Conservation (phyloP, 2,888 invertebrate genomes). For the Piscicola geometra region DNA sequence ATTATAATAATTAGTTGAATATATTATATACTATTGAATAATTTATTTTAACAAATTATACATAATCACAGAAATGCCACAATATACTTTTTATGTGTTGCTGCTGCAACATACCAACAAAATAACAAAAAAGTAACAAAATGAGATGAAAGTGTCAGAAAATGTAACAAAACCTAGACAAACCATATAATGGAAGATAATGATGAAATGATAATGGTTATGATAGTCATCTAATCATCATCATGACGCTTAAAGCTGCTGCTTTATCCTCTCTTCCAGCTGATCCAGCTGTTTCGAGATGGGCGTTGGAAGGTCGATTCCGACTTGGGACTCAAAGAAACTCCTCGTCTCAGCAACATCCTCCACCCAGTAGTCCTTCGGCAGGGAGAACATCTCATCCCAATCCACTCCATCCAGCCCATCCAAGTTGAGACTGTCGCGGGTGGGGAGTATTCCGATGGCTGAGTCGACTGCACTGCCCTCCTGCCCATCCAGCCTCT, state of each 20-base stretch:
- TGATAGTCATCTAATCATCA: background rate
- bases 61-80: too few relatives aligned
- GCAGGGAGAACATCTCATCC: constrained; percentile 74
- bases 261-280: constrained; percentile 38
- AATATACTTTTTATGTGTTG: too few relatives aligned
- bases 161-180: too few relatives aligned
- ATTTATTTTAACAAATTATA: too few relatives aligned
- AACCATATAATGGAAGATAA: too few relatives aligned
- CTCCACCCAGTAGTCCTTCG: constrained; percentile 81
- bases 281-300: constrained; percentile 66
- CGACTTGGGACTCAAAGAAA: constrained; percentile 85
- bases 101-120: too few relatives aligned
- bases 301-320: constrained; percentile 71
- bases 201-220: too few relatives aligned
- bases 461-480: constrained; percentile 60
- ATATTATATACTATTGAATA: too few relatives aligned
- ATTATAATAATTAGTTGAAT: too few relatives aligned
- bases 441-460: constrained; percentile 43
- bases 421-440: constrained; percentile 38
- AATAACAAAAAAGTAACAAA: too few relatives aligned
- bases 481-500: constrained; percentile 57
- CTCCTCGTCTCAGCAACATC: constrained; percentile 73
- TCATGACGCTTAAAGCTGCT: too few relatives aligned
- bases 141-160: too few relatives aligned
- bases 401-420: constrained; percentile 50